These are phyloP conservation scores for Tetrapedia diversipes DNA, from an alignment of 2,888 invertebrate genomes.

Conservation along the genomic window DNA sequence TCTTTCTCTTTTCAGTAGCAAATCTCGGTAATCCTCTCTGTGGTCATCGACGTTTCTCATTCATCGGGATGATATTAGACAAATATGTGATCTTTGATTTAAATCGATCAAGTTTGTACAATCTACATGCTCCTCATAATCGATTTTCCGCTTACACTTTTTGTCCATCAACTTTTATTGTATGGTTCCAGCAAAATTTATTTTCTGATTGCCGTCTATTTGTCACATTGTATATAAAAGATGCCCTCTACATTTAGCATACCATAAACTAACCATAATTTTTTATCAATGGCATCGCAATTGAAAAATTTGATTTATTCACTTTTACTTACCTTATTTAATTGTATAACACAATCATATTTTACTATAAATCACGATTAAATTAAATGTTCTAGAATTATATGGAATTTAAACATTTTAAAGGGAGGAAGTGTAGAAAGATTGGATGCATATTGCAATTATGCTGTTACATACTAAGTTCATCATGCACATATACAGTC, in stretches of 20 bases:
- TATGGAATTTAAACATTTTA: background rate
- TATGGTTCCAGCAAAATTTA: background rate
- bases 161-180: background rate
- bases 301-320: constrained; percentile 5
- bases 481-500: constrained; percentile 11
- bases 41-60: constrained; percentile 63
- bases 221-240: constrained; percentile 11
- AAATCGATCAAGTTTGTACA: constrained; percentile 20
- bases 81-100: constrained; percentile 13
- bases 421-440: background rate
- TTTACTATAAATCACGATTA: background rate
- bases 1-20: constrained; percentile 29
- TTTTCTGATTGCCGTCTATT: constrained; percentile 1
- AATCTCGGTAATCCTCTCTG: constrained; percentile 35
- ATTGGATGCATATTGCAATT: constrained; percentile 3
- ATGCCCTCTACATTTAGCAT: constrained; percentile 46
- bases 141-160: constrained; percentile 10
- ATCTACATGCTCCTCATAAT: background rate
- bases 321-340: background rate
- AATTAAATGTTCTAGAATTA: background rate
- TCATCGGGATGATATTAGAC: constrained; percentile 18
- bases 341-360: background rate
- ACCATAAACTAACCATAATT: constrained; percentile 45
- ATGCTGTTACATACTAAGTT: constrained; percentile 4
- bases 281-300: constrained; percentile 39